These are phyloP conservation scores for Ancistrus triradiatus DNA, from an alignment of 2,113 vertebrate species.

Conservation along the genomic window DNA sequence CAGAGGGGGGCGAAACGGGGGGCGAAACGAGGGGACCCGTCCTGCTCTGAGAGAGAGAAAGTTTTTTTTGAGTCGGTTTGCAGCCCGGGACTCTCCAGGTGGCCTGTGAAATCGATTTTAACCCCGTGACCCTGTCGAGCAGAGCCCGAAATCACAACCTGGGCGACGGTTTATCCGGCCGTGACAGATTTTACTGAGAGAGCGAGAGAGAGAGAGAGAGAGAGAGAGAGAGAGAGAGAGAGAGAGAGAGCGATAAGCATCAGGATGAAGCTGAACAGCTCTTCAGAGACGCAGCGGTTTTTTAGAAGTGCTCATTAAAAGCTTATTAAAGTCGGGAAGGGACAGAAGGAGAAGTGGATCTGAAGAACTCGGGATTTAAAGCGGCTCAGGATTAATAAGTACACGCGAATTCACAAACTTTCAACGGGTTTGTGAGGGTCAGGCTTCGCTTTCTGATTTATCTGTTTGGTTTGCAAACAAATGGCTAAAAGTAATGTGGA, in stretches of 20 bases:
- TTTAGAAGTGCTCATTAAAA: conserved; percentile 76
- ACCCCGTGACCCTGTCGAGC: conserved; percentile 92
- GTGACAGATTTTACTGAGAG: conserved; percentile 81
- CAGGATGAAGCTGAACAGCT: conserved; percentile 66
- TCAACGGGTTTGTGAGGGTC: not conserved
- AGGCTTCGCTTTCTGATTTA: not conserved
- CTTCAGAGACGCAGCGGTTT: conserved; percentile 67
- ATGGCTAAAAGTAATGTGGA: too few relatives aligned
- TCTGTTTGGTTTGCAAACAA: not conserved
- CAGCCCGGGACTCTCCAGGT: conserved; percentile 92
- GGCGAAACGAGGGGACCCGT: conserved; percentile 75
- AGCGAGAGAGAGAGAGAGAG: not conserved
- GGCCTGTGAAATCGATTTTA: conserved; percentile 97
- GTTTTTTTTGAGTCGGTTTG: conserved; percentile 98
- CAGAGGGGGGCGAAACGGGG: conserved; percentile 49
- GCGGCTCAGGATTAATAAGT: conserved; percentile 8
- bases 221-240: too few relatives aligned
- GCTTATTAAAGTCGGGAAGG: conserved; percentile 68
- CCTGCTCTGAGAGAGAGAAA: conserved; percentile 91
- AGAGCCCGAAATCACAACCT: conserved; percentile 77
- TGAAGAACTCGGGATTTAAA: conserved; percentile 14
- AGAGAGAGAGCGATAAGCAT: too few relatives aligned
- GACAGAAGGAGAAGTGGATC: conserved; percentile 40
- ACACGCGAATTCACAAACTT: not conserved
- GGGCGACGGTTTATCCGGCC: conserved; percentile 84